phyloP scores from a whole-genome alignment of 2,797 vertebrate species.

The Triplophysa bombifrons region DNA sequence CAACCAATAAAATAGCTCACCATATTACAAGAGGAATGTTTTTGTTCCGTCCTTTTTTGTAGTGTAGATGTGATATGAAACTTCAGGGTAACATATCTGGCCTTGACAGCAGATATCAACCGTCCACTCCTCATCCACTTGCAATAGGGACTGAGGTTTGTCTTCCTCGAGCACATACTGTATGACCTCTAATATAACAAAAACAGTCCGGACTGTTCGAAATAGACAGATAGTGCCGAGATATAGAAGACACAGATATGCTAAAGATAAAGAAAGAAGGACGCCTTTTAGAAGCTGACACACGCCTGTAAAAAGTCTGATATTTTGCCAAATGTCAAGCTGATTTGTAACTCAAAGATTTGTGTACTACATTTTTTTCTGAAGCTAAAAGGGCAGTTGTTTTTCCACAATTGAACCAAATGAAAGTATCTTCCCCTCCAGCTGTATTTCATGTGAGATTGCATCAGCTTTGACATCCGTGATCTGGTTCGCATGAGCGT shows the following conservation, averaged over 20 bases:
- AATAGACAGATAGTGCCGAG: not conserved
- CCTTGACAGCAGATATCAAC: not conserved
- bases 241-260: not conserved
- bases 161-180: not conserved
- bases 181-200: slow-evolving; percentile 16
- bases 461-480: not conserved
- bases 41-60: not conserved
- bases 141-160: not conserved
- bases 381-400: not conserved
- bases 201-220: not conserved
- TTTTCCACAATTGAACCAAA: not conserved
- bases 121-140: not conserved
- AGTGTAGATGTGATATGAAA: not conserved
- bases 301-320: not conserved
- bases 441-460: not conserved
- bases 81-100: not conserved
- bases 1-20: not conserved
- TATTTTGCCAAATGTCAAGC: no score
- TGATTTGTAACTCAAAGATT: no score
- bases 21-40: not conserved
- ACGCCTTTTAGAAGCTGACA: not conserved
- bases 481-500: not conserved
- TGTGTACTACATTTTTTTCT: no score
- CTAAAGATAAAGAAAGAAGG: slow-evolving; percentile 2
- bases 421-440: not conserved